Evolutionary conservation across 2,113 vertebrate genomes (phyloP), one percentile per base, ranked within the genome.

Genomic region (Suricata suricatta): DNA sequence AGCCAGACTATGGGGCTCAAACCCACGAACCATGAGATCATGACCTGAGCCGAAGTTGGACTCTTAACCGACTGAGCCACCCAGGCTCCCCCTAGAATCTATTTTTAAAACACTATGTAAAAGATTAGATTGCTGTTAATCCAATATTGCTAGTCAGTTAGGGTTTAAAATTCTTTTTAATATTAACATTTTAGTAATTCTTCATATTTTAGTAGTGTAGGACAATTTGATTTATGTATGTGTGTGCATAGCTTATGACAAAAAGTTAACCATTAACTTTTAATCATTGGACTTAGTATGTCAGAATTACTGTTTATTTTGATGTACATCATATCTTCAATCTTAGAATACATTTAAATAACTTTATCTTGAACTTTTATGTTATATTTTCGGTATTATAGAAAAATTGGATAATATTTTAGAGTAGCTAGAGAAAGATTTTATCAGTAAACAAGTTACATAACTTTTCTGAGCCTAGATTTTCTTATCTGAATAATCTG

Each of bases 251-350:
- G 44, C 19, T 96, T 35, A 33, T 60, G 76, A 79, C 29, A 79
- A 79, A 52, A 79, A 52, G 29, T 79, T 79, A 79, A 69, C 64
- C 29, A 63, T 91, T 91, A 69, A 90, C 17, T 92, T 87, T 88
- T 94, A 90, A 64, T 96, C 68, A 84, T 54, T 89, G 35, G 11
- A 2, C 17, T 90, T 90, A 87, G 17, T 10, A 87, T 52, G 11
- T 50, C 44, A 93, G 52, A 96, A 87, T 93, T 97, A n/a, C 29
- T 77, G 7, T 74, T 95, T 87, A 57, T 66, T 94, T 79, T 90
- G 38, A 81, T 64, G 69, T 77, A 33, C 13, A 25, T 54, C 2
- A 3, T 44, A 81, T 88, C 63, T 92, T 96, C n/a, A 86, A 2
- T 69, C n/a, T 97, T 93, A 80, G n/a, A 86, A 44, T 77, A 10